These are phyloP conservation scores for Blastobasis adustella DNA, from an alignment of 2,888 invertebrate species.

Conservation along the genomic window DNA sequence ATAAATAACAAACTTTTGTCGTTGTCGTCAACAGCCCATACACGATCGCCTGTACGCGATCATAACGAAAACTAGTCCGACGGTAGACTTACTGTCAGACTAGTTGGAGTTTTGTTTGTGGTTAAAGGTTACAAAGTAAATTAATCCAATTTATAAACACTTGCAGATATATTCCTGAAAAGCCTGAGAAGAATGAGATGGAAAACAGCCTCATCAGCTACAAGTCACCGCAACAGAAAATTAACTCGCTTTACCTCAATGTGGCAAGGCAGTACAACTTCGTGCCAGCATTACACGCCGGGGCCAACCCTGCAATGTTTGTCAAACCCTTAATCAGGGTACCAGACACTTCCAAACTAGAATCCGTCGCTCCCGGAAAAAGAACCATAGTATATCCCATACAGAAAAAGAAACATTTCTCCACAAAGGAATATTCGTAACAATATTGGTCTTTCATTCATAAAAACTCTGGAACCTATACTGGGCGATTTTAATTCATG, in stretches of 20 bases:
- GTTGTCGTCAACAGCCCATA: no score
- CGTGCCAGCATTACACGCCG: slow-evolving; percentile 4
- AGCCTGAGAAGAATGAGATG: no score
- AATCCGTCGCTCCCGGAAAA: not conserved
- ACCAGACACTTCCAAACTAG: not conserved
- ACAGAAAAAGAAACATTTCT: slow-evolving; percentile 3
- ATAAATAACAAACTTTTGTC: no score
- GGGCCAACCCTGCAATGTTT: not conserved
- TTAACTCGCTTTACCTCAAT: slow-evolving; percentile 14
- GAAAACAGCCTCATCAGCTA: slow-evolving; percentile 1
- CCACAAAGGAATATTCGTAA: no score
- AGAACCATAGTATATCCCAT: slow-evolving; percentile 1
- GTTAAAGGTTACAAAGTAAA: no score
- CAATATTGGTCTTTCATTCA: not conserved
- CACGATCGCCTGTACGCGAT: no score
- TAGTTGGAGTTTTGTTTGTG: no score
- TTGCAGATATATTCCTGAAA: no score
- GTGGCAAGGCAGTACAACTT: slow-evolving; percentile 22
- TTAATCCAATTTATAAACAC: no score
- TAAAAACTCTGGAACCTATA: not conserved
- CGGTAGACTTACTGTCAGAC: no score
- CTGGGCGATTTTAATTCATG: not conserved
- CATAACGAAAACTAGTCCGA: no score
- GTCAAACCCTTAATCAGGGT: not conserved
- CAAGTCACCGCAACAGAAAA: slow-evolving; percentile 13